Conservation (phyloP, 2,888 invertebrate genomes). For the Lasioglossum leucozonium region DNA sequence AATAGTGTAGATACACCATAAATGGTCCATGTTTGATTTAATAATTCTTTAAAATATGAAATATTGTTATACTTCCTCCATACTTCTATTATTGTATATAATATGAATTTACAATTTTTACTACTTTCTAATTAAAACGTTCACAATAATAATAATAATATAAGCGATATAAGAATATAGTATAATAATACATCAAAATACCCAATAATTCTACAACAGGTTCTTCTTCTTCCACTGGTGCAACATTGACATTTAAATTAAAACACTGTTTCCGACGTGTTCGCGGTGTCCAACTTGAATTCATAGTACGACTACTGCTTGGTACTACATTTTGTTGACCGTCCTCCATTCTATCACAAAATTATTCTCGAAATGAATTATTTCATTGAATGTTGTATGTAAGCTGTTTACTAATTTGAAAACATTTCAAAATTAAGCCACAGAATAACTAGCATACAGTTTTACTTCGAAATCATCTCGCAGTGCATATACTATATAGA, state of each 20-base stretch:
- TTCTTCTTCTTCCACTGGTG: not conserved
- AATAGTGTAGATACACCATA: slow-evolving; percentile 81
- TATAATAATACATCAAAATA: slow-evolving; percentile 22
- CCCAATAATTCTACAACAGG: slow-evolving; percentile 26
- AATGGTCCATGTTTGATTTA: slow-evolving; percentile 80
- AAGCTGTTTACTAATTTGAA: not conserved
- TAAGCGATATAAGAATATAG: not conserved
- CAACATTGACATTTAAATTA: slow-evolving; percentile 17
- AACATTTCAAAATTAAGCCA: slow-evolving; percentile 20
- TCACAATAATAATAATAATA: not conserved
- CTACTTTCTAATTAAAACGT: not conserved
- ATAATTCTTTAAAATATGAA: slow-evolving; percentile 72
- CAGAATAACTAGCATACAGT: not conserved
- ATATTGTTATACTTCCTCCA: not conserved
- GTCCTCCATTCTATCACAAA: slow-evolving; percentile 34
- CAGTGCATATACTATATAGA: not conserved
- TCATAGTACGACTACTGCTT: slow-evolving; percentile 13
- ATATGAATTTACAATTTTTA: not conserved
- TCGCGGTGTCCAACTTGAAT: slow-evolving; percentile 31
- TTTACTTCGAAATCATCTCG: not conserved
- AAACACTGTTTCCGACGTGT: slow-evolving; percentile 45
- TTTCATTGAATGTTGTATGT: not conserved
- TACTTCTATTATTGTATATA: not conserved
- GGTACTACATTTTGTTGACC: slow-evolving; percentile 8
- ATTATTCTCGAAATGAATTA: not conserved